These are phyloP conservation scores for Takifugu bimaculatus DNA, from an alignment of 2,113 vertebrate genomes.

Conservation along the genomic window DNA sequence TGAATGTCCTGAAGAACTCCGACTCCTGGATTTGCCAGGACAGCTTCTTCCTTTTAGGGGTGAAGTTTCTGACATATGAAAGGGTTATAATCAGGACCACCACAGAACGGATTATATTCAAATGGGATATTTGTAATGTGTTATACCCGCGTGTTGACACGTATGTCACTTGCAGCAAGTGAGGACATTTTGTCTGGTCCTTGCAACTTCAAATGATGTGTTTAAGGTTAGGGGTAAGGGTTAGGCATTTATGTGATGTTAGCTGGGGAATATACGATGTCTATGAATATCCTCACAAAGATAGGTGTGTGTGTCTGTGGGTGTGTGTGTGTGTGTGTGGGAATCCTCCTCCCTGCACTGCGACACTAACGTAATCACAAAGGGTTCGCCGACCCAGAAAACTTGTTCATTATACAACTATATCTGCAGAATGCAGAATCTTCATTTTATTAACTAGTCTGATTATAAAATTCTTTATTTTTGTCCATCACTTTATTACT, in stretches of 20 bases:
- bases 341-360: constrained; percentile 63
- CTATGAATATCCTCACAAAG: too few relatives aligned
- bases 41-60: too few relatives aligned
- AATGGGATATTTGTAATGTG: background rate
- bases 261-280: too few relatives aligned
- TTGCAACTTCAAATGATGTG: background rate
- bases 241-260: too few relatives aligned
- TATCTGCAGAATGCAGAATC: background rate
- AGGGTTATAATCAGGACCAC: background rate
- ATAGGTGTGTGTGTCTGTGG: constrained; percentile 1
- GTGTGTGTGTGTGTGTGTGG: constrained; percentile 16
- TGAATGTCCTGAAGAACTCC: background rate
- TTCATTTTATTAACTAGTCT: too few relatives aligned
- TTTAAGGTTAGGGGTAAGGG: background rate
- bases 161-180: too few relatives aligned
- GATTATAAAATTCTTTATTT: too few relatives aligned
- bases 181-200: background rate
- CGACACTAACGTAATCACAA: constrained; percentile 62
- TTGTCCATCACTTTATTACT: too few relatives aligned
- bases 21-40: background rate
- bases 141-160: too few relatives aligned
- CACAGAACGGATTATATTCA: background rate
- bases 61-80: background rate
- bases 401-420: constrained; percentile 40
- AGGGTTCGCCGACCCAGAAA: constrained; percentile 50